phyloP scores from a whole-genome alignment of 2,797 vertebrate species.

The Leptodactylus fallax region DNA sequence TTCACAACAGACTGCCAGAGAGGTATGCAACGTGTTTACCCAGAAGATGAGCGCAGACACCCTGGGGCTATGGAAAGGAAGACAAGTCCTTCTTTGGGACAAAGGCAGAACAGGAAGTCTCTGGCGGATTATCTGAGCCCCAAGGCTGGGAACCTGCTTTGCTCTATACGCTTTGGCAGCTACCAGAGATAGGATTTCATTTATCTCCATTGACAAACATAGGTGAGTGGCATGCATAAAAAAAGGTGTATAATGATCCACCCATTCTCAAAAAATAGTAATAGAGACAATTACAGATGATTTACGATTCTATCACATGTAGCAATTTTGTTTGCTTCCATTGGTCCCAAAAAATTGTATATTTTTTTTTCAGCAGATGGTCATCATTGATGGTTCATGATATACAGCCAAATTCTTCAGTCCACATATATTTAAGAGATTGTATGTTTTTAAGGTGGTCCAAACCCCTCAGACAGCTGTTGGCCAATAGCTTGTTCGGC shows the following conservation, averaged over 20 bases:
- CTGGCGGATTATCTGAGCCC: conserved; percentile 52
- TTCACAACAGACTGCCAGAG: conserved; percentile 51
- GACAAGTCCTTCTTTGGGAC: conserved; percentile 48
- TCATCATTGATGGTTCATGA: not conserved
- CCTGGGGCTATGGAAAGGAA: conserved; percentile 59
- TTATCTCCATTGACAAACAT: conserved; percentile 6
- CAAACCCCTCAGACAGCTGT: not conserved
- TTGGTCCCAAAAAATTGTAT: not conserved
- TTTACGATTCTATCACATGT: not conserved
- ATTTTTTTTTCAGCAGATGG: not conserved
- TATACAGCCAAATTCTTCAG: not conserved
- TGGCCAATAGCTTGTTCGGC: too few relatives aligned
- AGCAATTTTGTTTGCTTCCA: not conserved
- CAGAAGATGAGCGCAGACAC: conserved; percentile 51
- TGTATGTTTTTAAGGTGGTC: not conserved
- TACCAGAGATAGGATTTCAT: conserved; percentile 18
- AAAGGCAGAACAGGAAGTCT: conserved; percentile 59
- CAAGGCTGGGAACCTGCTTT: conserved; percentile 50
- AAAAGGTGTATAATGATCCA: not conserved
- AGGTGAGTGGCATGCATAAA: conserved; percentile 6
- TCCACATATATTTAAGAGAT: not conserved
- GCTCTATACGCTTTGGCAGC: conserved; percentile 12
- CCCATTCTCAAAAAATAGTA: not conserved
- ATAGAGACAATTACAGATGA: not conserved
- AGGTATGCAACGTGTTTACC: conserved; percentile 60